Conservation (phyloP, 2,113 vertebrate genomes). For the Pelvicachromis taeniatus region DNA sequence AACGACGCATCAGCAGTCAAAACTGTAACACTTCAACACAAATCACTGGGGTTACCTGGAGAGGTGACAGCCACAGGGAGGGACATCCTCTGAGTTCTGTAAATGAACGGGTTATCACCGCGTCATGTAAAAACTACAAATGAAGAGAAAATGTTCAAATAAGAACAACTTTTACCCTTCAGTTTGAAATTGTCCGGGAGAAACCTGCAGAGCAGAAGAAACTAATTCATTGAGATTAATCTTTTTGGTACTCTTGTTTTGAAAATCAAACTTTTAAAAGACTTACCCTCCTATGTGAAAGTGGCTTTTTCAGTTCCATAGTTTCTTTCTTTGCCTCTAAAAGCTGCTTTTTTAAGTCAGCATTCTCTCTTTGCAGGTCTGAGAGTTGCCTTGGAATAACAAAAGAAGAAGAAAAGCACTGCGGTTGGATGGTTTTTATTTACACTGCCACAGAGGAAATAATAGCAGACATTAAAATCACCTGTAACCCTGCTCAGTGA, state of each 20-base stretch:
- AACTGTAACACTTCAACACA: neutral
- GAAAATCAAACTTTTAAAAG: neutral
- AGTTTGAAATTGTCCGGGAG: conserved; percentile 57
- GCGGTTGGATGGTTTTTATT: neutral
- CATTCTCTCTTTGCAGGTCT: conserved; percentile 76
- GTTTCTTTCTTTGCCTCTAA: conserved; percentile 75
- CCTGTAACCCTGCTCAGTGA: conserved; percentile 70
- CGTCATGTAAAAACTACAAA: neutral
- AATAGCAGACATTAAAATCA: neutral
- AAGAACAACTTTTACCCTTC: conserved; percentile 52
- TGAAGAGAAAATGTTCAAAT: neutral
- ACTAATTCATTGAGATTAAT: neutral
- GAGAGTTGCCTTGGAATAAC: conserved; percentile 65
- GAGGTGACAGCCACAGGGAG: conserved; percentile 83
- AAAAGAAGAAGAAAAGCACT: neutral
- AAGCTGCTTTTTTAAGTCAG: conserved; percentile 74
- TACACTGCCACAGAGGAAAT: neutral
- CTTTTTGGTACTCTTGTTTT: neutral
- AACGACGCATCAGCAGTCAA: neutral
- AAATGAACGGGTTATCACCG: neutral
- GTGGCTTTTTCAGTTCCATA: conserved; percentile 78
- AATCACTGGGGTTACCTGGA: conserved; percentile 70
- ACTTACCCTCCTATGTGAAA: conserved; percentile 79
- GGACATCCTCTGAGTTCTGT: conserved; percentile 73
- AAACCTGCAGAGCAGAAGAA: conserved; percentile 46